Percentiles rank a stretch among this genome's conserved stretches.
Evolutionary conservation across 1,140 invertebrate species (phyloP).

Genomic region (Diploscapter pachys): DNA sequence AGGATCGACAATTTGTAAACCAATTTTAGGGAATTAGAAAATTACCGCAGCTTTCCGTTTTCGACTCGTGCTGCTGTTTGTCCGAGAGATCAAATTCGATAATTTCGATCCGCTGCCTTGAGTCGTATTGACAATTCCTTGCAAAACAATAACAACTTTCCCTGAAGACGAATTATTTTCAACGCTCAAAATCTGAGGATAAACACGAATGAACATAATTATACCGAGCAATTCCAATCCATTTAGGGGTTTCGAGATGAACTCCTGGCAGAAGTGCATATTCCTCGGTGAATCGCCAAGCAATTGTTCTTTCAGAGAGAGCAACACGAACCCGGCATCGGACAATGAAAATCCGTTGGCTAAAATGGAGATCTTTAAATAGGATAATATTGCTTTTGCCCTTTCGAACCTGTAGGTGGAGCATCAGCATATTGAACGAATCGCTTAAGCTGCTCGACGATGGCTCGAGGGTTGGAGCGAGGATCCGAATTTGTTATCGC

Average conservation of each 20-base stretch:
- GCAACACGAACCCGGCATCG: constrained; percentile 38
- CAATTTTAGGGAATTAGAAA: background rate
- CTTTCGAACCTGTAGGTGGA: constrained; percentile 21
- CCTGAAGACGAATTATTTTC: too few species aligned
- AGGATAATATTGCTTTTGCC: constrained; percentile 4
- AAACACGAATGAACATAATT: too few species aligned
- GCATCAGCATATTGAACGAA: constrained; percentile 35
- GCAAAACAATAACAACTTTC: constrained; percentile 41
- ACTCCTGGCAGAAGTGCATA: constrained; percentile 29
- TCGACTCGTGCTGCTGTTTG: constrained; percentile 32
- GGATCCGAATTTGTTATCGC: constrained; percentile 9
- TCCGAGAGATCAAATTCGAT: constrained; percentile 37
- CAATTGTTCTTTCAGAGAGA: constrained; percentile 42
- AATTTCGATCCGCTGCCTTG: constrained; percentile 35
- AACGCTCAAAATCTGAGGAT: too few species aligned
- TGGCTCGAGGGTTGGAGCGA: constrained; percentile 10
- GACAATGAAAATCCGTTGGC: constrained; percentile 33
- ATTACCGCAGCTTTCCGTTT: constrained; percentile 42
- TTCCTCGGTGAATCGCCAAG: constrained; percentile 36
- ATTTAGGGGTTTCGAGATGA: constrained; percentile 32
- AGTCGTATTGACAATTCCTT: constrained; percentile 39
- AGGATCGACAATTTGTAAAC: background rate
- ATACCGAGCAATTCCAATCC: constrained; percentile 36
- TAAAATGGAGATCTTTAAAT: constrained; percentile 8
- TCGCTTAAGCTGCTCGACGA: constrained; percentile 36